A percentile compares a stretch with the other conserved stretches of the same genome.
Conservation (phyloP, 2,797 vertebrate genomes). For the Xiphophorus birchmanni region DNA sequence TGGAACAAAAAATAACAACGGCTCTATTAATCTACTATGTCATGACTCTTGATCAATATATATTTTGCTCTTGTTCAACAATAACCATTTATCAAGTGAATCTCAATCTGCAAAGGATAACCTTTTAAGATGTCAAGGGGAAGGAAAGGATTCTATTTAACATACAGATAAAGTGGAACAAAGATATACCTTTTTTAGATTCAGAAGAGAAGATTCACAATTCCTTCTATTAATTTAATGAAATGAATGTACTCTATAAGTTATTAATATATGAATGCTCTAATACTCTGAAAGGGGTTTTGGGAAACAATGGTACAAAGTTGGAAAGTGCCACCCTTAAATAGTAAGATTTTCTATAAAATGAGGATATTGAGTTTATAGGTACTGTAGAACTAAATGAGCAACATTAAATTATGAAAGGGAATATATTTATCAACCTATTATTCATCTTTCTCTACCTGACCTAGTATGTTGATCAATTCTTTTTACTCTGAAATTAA, state of each 20-base stretch:
- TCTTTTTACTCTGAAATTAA: too few species aligned
- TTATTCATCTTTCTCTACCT: too few species aligned
- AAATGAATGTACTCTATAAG: not conserved
- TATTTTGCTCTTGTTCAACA: constrained; percentile 76
- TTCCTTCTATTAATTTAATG: not conserved
- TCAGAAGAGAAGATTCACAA: not conserved
- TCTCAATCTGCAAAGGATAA: constrained; percentile 30
- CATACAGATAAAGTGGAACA: constrained; percentile 22
- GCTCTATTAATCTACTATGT: constrained; percentile 73
- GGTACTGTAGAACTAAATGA: too few species aligned
- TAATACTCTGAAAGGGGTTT: not conserved
- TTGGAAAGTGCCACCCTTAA: not conserved
- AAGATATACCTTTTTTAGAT: not conserved
- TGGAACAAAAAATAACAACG: constrained; percentile 36
- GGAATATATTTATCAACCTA: too few species aligned
- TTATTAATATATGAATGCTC: not conserved
- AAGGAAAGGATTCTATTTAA: constrained; percentile 46
- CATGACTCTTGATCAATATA: constrained; percentile 74
- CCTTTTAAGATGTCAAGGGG: constrained; percentile 63
- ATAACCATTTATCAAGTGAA: constrained; percentile 80
- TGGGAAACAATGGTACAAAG: not conserved
- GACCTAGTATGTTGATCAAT: too few species aligned
- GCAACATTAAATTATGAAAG: too few species aligned
- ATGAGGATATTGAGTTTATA: not conserved
- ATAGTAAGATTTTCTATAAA: not conserved